A percentile compares a stretch with the other conserved stretches of the same genome.
Conservation (phyloP, 2,113 vertebrate species). For the Saguinus imperator region DNA sequence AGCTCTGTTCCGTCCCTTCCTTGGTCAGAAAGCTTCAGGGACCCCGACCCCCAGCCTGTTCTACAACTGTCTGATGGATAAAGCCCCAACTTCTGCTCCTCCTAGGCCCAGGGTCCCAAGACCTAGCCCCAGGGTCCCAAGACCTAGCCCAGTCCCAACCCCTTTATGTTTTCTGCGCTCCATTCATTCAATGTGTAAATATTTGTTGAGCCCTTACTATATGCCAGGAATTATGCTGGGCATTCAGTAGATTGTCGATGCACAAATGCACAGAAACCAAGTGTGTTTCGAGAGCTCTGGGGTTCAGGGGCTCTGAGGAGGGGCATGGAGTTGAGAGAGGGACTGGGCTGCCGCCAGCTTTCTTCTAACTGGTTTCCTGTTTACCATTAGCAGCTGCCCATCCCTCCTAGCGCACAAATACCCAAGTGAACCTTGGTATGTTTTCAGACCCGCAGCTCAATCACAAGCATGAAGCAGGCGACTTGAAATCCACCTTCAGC, state of each 20-base stretch:
- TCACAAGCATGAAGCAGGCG: background rate
- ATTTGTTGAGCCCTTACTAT: background rate
- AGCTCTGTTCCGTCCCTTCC: slow-evolving; percentile 17
- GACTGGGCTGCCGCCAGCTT: slow-evolving; percentile 58
- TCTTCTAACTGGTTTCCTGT: slow-evolving; percentile 83
- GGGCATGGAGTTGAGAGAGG: slow-evolving; percentile 46
- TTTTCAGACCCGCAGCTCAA: slow-evolving; percentile 55
- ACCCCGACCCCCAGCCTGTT: background rate
- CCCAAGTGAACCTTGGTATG: slow-evolving; percentile 42
- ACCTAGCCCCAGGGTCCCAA: background rate
- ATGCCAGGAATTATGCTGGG: slow-evolving; percentile 45
- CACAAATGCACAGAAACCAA: slow-evolving; percentile 39
- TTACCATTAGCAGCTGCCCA: slow-evolving; percentile 79
- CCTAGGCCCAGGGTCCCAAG: background rate
- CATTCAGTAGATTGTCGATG: background rate
- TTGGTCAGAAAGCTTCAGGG: slow-evolving; percentile 21
- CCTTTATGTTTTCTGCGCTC: background rate
- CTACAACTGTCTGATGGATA: background rate
- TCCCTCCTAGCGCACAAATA: slow-evolving; percentile 66
- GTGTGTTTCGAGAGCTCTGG: slow-evolving; percentile 51
- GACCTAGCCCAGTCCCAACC: background rate
- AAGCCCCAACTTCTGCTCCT: background rate
- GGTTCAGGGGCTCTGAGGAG: slow-evolving; percentile 62
- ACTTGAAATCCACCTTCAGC: slow-evolving; percentile 27
- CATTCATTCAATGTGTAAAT: background rate